Evolutionary conservation across 2,797 vertebrate species (phyloP).

Genomic region (Ateles fusciceps): DNA sequence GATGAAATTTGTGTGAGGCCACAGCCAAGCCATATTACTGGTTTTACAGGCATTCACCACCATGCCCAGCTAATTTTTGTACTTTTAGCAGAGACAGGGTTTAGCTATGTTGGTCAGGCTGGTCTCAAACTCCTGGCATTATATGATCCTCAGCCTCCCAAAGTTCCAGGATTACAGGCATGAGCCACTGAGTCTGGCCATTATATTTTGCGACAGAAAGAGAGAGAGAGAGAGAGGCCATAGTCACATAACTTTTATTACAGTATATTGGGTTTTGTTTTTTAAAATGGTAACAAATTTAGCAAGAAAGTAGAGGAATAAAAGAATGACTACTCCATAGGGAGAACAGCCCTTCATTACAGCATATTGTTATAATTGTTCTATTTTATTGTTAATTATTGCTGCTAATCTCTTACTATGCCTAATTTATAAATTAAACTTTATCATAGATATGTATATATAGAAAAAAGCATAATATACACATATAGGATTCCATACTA

Average conservation of each 20-base stretch:
- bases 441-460: not conserved
- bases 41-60: not conserved
- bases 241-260: not conserved
- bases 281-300: not conserved
- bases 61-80: not conserved
- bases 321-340: not conserved
- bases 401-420: not conserved
- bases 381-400: not conserved
- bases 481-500: not conserved
- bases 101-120: not conserved
- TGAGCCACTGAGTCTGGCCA: not conserved
- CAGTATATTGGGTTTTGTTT: not conserved
- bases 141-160: not conserved
- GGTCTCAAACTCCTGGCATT: not conserved
- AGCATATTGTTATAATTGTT: not conserved
- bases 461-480: not conserved
- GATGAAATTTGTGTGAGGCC: not conserved
- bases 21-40: not conserved
- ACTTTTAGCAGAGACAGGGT: not conserved
- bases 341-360: not conserved
- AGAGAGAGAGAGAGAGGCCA: not conserved
- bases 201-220: not conserved
- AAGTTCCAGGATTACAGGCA: not conserved
- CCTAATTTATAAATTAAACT: not conserved
- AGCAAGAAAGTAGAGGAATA: not conserved